Evolutionary conservation across 2,888 invertebrate genomes (phyloP).

Genomic region (Amitus sp.): DNA sequence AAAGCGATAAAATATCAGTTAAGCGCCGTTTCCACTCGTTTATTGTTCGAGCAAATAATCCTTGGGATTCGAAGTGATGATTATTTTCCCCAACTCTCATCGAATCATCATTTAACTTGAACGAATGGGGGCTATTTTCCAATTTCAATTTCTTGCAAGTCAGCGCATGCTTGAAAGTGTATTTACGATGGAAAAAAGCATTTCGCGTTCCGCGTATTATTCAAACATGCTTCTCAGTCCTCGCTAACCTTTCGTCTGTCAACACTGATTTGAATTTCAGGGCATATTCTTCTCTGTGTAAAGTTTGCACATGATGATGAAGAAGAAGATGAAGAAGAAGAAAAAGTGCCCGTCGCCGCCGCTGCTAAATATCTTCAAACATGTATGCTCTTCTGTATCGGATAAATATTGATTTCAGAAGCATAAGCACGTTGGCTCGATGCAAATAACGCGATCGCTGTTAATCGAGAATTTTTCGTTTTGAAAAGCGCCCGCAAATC

Average conservation of each 20-base stretch:
- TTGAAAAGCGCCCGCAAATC: too few relatives aligned
- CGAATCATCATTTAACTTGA: slow-evolving; percentile 3
- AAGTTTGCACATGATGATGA: slow-evolving; percentile 24
- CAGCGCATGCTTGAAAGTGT: slow-evolving; percentile 1
- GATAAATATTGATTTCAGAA: slow-evolving; percentile 38
- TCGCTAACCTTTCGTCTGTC: slow-evolving; percentile 20
- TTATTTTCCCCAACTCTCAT: background rate
- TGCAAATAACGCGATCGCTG: slow-evolving; percentile 32
- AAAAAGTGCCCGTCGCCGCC: slow-evolving; percentile 1
- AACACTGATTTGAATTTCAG: slow-evolving; percentile 39
- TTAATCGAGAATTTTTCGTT: slow-evolving; percentile 6
- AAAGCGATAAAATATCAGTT: slow-evolving; percentile 6
- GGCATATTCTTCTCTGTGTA: slow-evolving; percentile 13
- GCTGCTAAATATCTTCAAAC: slow-evolving; percentile 1
- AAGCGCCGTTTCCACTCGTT: too few relatives aligned
- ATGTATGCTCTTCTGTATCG: slow-evolving; percentile 15
- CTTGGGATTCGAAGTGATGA: too few relatives aligned
- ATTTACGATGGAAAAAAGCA: background rate
- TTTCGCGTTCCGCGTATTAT: slow-evolving; percentile 13
- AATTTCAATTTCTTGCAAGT: slow-evolving; percentile 5
- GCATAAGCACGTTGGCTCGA: slow-evolving; percentile 21
- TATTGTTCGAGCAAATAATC: too few relatives aligned
- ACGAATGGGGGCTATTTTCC: background rate
- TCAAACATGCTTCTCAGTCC: slow-evolving; percentile 17
- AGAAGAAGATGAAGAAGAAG: too few relatives aligned